Evolutionary conservation across 2,888 invertebrate species (phyloP).

Genomic region (Ctena decussata): DNA sequence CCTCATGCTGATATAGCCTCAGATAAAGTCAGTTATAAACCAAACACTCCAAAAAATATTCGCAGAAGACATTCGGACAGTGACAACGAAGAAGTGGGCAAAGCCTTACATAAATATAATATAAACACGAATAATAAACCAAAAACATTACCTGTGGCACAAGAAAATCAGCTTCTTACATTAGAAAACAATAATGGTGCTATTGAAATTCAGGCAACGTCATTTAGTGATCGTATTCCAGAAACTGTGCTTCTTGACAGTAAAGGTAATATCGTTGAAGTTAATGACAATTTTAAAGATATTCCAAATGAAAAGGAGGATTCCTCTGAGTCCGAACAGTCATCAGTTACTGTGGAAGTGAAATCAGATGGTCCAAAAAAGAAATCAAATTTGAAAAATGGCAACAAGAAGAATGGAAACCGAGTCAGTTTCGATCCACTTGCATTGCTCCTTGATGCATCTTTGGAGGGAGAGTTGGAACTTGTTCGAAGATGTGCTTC

Average conservation of each 20-base stretch:
- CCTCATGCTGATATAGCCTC: constrained; percentile 82
- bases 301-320: constrained; percentile 43
- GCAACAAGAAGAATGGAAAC: constrained; percentile 79
- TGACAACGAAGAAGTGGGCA: constrained; percentile 80
- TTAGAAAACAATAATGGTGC: constrained; percentile 56
- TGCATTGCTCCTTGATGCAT: constrained; percentile 97
- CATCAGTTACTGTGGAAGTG: constrained; percentile 44
- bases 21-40: constrained; percentile 83
- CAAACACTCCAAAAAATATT: constrained; percentile 83
- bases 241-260: constrained; percentile 71
- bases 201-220: constrained; percentile 73
- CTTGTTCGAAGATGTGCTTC: constrained; percentile 98
- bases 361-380: constrained; percentile 63
- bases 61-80: constrained; percentile 83
- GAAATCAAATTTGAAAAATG: constrained; percentile 88
- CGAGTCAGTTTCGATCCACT: constrained; percentile 99
- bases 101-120: constrained; percentile 70
- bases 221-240: constrained; percentile 71
- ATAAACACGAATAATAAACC: constrained; percentile 45
- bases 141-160: constrained; percentile 52
- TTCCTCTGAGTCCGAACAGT: constrained; percentile 31
- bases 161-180: constrained; percentile 60
- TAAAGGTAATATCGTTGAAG: constrained; percentile 73
- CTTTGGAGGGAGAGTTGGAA: constrained; percentile 99
- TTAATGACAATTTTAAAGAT: constrained; percentile 58